A percentile compares a stretch with the other conserved stretches of the same genome.
These are phyloP conservation scores for Brachylomia viminalis DNA, from an alignment of 2,888 invertebrate species.

Conservation along the genomic window DNA sequence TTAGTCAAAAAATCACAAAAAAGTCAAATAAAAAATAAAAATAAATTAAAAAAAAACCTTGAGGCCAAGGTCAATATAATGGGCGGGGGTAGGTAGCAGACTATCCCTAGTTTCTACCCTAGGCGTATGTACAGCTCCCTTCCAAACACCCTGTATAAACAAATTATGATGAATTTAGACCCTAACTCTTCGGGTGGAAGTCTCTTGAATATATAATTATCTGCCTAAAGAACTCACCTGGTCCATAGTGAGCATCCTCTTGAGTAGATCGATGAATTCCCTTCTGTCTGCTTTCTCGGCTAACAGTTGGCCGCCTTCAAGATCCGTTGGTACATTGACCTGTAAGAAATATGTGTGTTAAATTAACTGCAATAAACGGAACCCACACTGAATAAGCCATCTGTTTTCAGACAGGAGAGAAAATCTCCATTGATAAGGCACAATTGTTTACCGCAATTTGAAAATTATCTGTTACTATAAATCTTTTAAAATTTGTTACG, in stretches of 20 bases:
- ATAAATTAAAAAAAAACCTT: too few relatives aligned
- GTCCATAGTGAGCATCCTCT: slow-evolving; percentile 99
- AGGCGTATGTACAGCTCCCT: too few relatives aligned
- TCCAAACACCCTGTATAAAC: too few relatives aligned
- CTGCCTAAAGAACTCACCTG: slow-evolving; percentile 90
- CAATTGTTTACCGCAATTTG: neutral
- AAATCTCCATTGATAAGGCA: neutral
- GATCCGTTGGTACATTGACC: slow-evolving; percentile 98
- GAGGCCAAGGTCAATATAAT: too few relatives aligned
- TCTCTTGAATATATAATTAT: neutral
- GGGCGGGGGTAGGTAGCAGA: too few relatives aligned
- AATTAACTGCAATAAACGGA: neutral
- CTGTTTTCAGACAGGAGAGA: neutral
- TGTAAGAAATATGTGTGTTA: slow-evolving; percentile 65
- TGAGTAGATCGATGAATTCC: slow-evolving; percentile 99
- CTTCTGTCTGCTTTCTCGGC: slow-evolving; percentile 99
- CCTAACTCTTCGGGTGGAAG: neutral
- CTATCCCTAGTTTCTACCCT: too few relatives aligned
- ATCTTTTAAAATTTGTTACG: neutral
- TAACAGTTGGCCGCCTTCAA: slow-evolving; percentile 98
- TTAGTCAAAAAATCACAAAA: too few relatives aligned
- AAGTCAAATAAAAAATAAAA: too few relatives aligned
- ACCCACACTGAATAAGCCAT: slow-evolving; percentile 29
- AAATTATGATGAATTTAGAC: too few relatives aligned
- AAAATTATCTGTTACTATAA: too few relatives aligned